Conservation (phyloP, 2,113 vertebrate species). For the Oriolus oriolus region DNA sequence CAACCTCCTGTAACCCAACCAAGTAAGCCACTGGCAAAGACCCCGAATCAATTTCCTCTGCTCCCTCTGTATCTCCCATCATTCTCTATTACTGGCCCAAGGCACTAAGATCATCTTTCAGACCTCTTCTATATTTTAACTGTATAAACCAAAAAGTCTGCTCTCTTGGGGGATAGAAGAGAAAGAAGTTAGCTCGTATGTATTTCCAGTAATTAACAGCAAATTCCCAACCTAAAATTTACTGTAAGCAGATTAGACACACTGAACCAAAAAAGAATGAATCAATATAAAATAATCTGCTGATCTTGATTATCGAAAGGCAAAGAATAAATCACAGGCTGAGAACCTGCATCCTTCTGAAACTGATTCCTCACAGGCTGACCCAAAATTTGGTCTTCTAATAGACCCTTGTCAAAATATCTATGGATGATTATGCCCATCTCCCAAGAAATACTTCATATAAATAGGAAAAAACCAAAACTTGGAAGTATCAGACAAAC, state of each 20-base stretch:
- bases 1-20: background rate
- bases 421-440: background rate
- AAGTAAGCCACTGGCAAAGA: background rate
- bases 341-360: background rate
- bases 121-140: background rate
- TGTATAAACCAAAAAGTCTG: background rate
- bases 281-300: background rate
- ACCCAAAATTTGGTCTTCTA: background rate
- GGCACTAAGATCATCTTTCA: background rate
- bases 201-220: background rate
- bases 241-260: background rate
- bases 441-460: background rate
- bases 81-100: background rate
- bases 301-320: background rate
- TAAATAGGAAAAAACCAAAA: background rate
- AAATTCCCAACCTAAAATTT: background rate
- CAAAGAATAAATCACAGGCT: background rate
- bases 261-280: background rate
- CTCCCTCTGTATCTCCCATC: background rate
- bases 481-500: background rate
- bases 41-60: slow-evolving; percentile 14
- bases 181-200: background rate
- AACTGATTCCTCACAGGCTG: background rate
- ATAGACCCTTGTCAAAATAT: background rate
- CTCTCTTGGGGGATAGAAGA: background rate